phyloP scores from a whole-genome alignment of 1,140 invertebrate genomes.

The Cyclargus thomasi region DNA sequence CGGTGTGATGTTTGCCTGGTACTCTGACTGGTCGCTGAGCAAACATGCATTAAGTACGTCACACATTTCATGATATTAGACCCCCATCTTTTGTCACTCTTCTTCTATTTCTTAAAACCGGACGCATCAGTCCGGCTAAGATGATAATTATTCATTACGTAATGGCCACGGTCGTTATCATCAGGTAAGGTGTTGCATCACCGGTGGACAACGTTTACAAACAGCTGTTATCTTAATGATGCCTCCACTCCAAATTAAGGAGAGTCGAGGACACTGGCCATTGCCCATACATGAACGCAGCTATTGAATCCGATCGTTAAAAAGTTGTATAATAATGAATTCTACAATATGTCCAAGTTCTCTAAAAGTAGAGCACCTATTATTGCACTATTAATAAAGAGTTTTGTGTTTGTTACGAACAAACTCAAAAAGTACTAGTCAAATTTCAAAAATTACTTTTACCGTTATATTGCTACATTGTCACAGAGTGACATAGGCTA shows the following conservation, averaged over 20 bases:
- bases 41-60: neutral
- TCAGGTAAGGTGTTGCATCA: neutral
- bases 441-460: too few species aligned
- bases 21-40: neutral
- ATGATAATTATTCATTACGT: neutral
- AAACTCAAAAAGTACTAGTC: too few species aligned
- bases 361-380: too few species aligned
- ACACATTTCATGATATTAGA: too few species aligned
- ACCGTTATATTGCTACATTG: too few species aligned
- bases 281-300: neutral
- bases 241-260: neutral
- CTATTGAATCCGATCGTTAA: neutral
- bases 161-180: neutral
- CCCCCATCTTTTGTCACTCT: too few species aligned
- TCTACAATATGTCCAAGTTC: too few species aligned
- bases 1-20: constrained; percentile 39
- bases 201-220: neutral
- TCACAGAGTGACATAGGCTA: too few species aligned
- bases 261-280: neutral
- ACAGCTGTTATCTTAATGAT: neutral
- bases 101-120: neutral
- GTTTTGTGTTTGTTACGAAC: too few species aligned
- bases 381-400: too few species aligned
- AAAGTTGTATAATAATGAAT: neutral
- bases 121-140: neutral